phyloP scores from a whole-genome alignment of 1,140 invertebrate species.

The Brachionus rotundiformis region DNA sequence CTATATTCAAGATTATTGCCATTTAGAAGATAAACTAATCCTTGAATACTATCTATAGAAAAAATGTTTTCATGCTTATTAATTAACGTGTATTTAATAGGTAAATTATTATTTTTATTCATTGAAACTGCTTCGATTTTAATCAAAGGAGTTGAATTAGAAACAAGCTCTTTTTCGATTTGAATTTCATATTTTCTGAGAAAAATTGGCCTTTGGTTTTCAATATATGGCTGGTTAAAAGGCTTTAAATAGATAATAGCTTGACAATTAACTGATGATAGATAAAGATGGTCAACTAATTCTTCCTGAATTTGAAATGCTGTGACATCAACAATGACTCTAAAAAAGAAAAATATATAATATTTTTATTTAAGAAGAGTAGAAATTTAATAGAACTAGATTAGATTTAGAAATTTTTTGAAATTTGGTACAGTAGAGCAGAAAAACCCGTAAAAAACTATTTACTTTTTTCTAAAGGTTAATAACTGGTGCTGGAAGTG shows the following conservation, averaged over 20 bases:
- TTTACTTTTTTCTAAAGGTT: too few species aligned
- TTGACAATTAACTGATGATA: background rate
- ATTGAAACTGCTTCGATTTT: conserved; percentile 41
- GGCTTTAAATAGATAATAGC: conserved; percentile 34
- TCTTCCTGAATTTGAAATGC: conserved; percentile 8
- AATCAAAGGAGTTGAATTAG: background rate
- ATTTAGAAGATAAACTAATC: background rate
- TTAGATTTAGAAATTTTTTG: too few species aligned
- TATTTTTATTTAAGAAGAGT: too few species aligned
- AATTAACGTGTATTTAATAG: background rate
- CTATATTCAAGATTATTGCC: background rate
- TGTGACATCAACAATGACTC: background rate
- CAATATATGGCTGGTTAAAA: background rate
- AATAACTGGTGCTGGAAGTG: too few species aligned
- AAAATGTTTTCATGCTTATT: background rate
- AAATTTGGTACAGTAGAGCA: too few species aligned
- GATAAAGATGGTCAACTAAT: background rate
- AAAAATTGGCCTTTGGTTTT: background rate
- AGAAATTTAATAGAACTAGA: too few species aligned
- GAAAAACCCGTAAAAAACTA: too few species aligned
- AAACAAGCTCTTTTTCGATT: background rate
- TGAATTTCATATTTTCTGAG: background rate
- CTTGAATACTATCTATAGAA: conserved; percentile 12
- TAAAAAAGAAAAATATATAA: too few species aligned
- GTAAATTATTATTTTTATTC: background rate